Percentiles rank a stretch among this genome's conserved stretches.
Evolutionary conservation across 2,888 invertebrate species (phyloP).

Genomic region (Petrolisthes cinctipes): DNA sequence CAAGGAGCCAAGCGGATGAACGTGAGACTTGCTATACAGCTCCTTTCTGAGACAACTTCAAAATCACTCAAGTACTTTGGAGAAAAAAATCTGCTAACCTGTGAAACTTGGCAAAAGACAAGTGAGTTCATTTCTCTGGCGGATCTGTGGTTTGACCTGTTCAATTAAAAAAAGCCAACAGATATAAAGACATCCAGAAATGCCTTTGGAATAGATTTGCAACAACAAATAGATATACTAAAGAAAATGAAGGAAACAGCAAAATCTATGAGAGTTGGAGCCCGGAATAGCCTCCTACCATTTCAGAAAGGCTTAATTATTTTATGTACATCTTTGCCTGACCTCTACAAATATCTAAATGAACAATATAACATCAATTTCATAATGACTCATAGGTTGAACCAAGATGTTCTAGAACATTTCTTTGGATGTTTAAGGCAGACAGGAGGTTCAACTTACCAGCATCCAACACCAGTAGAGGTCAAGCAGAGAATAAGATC

Average conservation of each 20-base stretch:
- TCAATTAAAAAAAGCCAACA: slow-evolving; percentile 18
- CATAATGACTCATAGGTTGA: no score
- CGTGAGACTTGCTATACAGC: no score
- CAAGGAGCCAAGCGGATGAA: no score
- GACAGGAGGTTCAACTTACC: no score
- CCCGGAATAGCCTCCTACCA: not conserved
- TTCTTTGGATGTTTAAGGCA: no score
- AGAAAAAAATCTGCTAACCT: not conserved
- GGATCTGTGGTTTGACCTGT: slow-evolving; percentile 29
- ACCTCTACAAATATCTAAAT: slow-evolving; percentile 9
- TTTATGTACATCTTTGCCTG: slow-evolving; percentile 1
- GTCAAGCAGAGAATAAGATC: no score
- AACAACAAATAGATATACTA: not conserved
- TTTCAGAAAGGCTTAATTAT: slow-evolving; percentile 36
- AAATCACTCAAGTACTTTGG: slow-evolving; percentile 33
- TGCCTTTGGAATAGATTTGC: slow-evolving; percentile 16
- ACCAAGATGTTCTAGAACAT: no score
- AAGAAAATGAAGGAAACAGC: not conserved
- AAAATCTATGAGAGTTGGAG: slow-evolving; percentile 20
- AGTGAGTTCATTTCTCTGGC: slow-evolving; percentile 23
- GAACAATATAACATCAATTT: not conserved
- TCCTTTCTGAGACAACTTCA: slow-evolving; percentile 21
- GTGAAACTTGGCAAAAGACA: slow-evolving; percentile 34
- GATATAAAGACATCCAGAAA: not conserved
- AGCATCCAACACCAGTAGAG: no score